These are phyloP conservation scores for Hedya salicella DNA, from an alignment of 2,888 invertebrate genomes.

Conservation along the genomic window DNA sequence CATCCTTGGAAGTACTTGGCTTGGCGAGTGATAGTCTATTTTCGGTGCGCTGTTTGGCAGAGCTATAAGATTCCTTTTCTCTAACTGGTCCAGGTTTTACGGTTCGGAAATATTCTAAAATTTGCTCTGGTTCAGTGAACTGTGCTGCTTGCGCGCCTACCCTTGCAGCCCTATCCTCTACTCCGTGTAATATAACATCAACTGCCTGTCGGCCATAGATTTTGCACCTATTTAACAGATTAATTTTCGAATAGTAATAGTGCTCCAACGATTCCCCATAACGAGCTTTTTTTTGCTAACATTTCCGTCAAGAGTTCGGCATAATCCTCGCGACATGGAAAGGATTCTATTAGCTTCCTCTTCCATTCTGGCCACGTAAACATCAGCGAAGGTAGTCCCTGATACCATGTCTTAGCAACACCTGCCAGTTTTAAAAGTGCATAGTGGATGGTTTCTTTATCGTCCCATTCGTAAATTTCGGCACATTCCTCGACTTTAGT, in stretches of 20 bases:
- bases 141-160: no score
- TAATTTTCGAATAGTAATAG: no score
- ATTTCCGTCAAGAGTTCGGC: conserved; percentile 44
- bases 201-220: conserved; percentile 46
- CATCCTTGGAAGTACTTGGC: neutral
- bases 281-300: conserved; percentile 44
- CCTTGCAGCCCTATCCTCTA: no score
- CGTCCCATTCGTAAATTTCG: no score
- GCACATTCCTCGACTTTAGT: no score
- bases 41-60: neutral
- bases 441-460: no score
- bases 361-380: conserved; percentile 35
- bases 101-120: conserved; percentile 44
- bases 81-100: conserved; percentile 27
- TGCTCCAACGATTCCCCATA: conserved; percentile 43
- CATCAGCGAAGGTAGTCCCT: no score
- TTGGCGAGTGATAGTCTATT: neutral
- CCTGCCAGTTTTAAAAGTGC: no score
- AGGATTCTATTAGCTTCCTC: conserved; percentile 46
- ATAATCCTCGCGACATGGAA: conserved; percentile 45
- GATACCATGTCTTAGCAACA: no score
- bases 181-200: conserved; percentile 46
- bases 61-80: neutral
- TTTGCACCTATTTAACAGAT: conserved; percentile 46
- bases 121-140: conserved; percentile 44